Evolutionary conservation across 2,888 invertebrate genomes (phyloP).

Genomic region (Scotopteryx bipunctaria): DNA sequence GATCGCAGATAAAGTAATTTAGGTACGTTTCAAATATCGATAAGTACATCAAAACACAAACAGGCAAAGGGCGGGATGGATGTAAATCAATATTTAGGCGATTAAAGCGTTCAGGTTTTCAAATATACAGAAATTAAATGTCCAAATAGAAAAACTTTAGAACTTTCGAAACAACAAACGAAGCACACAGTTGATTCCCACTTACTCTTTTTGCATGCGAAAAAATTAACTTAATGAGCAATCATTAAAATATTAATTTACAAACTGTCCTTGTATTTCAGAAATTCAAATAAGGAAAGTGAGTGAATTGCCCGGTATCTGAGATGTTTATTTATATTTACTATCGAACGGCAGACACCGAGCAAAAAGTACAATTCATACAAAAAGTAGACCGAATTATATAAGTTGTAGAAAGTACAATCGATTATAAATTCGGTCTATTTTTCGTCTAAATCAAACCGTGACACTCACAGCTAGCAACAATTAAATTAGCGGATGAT

Average conservation of each 20-base stretch:
- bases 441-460: conserved; percentile 65
- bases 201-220: conserved; percentile 28
- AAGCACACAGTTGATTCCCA: conserved; percentile 18
- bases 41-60: conserved; percentile 4
- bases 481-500: conserved; percentile 83
- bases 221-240: conserved; percentile 33
- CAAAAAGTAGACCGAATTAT: conserved; percentile 60
- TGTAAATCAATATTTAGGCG: conserved; percentile 1
- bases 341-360: conserved; percentile 45
- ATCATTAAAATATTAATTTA: conserved; percentile 25
- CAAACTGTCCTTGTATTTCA: conserved; percentile 13
- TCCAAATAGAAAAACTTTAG: neutral
- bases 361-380: conserved; percentile 60
- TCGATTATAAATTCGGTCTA: conserved; percentile 50
- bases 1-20: too few species aligned
- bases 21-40: too few species aligned
- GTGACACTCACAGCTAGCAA: conserved; percentile 86
- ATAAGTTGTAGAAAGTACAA: conserved; percentile 21
- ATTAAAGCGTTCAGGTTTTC: conserved; percentile 10
- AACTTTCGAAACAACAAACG: conserved; percentile 11
- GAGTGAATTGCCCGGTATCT: conserved; percentile 56
- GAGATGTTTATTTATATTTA: conserved; percentile 33
- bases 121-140: conserved; percentile 2
- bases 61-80: neutral
- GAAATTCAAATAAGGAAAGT: conserved; percentile 37